Base-by-base conservation (phyloP, 2,113 vertebrate species). In the Macquaria ambigua region DNA sequence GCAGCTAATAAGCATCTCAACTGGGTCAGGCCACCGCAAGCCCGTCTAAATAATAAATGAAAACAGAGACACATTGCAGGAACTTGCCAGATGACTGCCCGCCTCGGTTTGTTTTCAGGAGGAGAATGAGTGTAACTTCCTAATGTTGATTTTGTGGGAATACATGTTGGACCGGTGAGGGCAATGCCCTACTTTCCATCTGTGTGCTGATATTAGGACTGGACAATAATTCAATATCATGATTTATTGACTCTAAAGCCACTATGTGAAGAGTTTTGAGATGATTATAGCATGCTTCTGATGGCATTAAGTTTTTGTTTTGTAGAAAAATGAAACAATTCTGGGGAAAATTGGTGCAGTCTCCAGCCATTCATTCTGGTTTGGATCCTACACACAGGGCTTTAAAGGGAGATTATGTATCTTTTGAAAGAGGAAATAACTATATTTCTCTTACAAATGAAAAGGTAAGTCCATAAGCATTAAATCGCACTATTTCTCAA, bases 11-110 rank as follows among this genome's bases (percentile, higher is more conserved):
- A 90, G 84, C 74, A 77, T 70, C 86, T 63, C 79, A 81, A 86
- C 81, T 91, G 87, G 90, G 92, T 92, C 92, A 93, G 81, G 50
- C 81, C 81, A 84, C 88, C 91, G 75, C 92, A 87, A 87, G 74
- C 69, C 64, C 56, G 82, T 80, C 83, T 70, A 81, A 88, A 92
- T 88, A 89, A 93, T 88, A 91, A 90, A 88, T 79, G 89, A 90
- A 94, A 94, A 87, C 90, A 94, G 90, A 90, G 84, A 78, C 18
- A 59, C 34, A 15, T 79, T 50, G 75, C 58, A 87, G 39, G 73
- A 78, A 66, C 18, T 14, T 73, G 66, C 82, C 91, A 90, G 81
- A 88, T 48, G 74, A 86, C 75, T 73, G 56, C 52, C 71, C 34
- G 1, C 4, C 79, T 61, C 41, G 2, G 83, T 89, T 84, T 88